These are phyloP conservation scores for Parnassius orleans DNA, from an alignment of 2,888 invertebrate genomes.

Conservation along the genomic window DNA sequence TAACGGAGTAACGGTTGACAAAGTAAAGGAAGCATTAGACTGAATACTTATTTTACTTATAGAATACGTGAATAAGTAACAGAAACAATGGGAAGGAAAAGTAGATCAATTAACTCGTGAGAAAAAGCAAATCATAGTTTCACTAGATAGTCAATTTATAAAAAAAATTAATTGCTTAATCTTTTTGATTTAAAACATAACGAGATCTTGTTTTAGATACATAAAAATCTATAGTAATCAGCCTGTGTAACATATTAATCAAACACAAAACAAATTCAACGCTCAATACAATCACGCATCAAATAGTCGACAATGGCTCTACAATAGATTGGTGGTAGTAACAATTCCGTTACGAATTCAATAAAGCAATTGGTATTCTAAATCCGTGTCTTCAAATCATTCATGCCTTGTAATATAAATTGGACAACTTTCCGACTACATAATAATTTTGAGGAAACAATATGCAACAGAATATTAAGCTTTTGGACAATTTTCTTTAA, in stretches of 20 bases:
- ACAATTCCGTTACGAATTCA: slow-evolving; percentile 49
- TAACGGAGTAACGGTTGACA: too few species aligned
- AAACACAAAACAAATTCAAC: slow-evolving; percentile 14
- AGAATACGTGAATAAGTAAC: too few species aligned
- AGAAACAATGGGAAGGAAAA: too few species aligned
- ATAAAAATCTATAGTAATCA: slow-evolving; percentile 8
- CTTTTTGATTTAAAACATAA: too few species aligned
- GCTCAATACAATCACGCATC: slow-evolving; percentile 15
- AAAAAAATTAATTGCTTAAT: too few species aligned
- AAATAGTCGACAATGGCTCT: slow-evolving; percentile 35
- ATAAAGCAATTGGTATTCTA: slow-evolving; percentile 57
- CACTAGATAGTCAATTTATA: too few species aligned
- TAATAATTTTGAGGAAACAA: slow-evolving; percentile 4
- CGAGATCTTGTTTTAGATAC: background rate
- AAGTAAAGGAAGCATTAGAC: too few species aligned
- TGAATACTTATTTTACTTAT: too few species aligned
- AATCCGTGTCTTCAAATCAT: slow-evolving; percentile 33
- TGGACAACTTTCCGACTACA: slow-evolving; percentile 5
- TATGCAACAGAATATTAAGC: background rate
- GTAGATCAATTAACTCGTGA: too few species aligned
- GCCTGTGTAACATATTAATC: slow-evolving; percentile 8
- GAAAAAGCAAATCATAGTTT: too few species aligned
- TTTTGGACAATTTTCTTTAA: too few species aligned
- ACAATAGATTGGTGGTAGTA: slow-evolving; percentile 41
- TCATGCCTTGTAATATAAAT: slow-evolving; percentile 13